A percentile compares a stretch with the other conserved stretches of the same genome.
Evolutionary conservation across 2,888 invertebrate species (phyloP).

Genomic region (Diplolepis rosae): DNA sequence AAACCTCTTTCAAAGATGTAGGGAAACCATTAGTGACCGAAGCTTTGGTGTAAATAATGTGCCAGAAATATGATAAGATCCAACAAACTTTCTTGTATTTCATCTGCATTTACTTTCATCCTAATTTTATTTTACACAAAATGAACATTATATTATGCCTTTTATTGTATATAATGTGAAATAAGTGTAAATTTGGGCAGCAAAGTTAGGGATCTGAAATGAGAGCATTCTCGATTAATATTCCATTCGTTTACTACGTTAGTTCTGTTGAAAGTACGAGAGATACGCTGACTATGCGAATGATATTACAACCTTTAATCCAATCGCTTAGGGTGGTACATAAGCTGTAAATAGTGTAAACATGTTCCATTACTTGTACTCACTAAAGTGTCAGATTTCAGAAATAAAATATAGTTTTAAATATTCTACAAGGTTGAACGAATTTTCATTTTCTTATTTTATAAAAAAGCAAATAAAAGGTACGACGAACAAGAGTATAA

Average conservation of each 20-base stretch:
- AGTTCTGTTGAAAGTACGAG: not conserved
- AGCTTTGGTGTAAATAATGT: constrained; percentile 26
- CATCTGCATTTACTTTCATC: constrained; percentile 38
- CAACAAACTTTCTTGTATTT: constrained; percentile 42
- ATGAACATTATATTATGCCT: constrained; percentile 26
- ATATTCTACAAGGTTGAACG: constrained; percentile 30
- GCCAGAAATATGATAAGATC: constrained; percentile 34
- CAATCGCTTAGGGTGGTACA: constrained; percentile 29
- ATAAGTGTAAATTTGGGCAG: constrained; percentile 20
- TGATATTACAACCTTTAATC: constrained; percentile 40
- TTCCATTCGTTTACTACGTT: not conserved
- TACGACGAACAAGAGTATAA: not conserved
- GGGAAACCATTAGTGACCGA: not conserved
- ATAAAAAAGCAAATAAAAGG: not conserved
- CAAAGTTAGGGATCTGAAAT: constrained; percentile 1
- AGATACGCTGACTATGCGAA: constrained; percentile 31
- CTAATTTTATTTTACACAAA: constrained; percentile 5
- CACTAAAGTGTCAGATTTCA: constrained; percentile 41
- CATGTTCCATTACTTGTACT: constrained; percentile 56
- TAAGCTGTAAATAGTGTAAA: constrained; percentile 67
- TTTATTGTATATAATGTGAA: constrained; percentile 44
- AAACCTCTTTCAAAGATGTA: not conserved
- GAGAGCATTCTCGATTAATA: not conserved
- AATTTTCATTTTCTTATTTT: too few relatives aligned
- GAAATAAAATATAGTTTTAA: constrained; percentile 59